Evolutionary conservation across 2,113 vertebrate species (phyloP).

Genomic region (Pterocles gutturalis): DNA sequence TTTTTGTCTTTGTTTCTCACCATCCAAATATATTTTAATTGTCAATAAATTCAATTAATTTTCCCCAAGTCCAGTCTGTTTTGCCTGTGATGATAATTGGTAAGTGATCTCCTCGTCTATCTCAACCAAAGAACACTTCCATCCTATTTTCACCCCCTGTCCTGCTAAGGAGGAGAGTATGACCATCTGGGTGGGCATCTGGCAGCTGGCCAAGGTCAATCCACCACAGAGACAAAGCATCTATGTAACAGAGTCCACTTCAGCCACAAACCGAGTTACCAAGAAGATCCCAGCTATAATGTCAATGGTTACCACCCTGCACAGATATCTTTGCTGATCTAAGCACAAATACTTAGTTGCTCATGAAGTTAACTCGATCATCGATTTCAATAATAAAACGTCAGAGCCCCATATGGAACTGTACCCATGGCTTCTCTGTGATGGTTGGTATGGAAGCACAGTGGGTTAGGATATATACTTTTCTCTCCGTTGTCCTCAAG

Average conservation of each 20-base stretch:
- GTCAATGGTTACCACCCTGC: neutral
- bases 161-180: neutral
- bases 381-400: neutral
- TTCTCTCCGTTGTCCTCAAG: neutral
- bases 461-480: rapidly evolving
- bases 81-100: neutral
- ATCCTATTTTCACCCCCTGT: neutral
- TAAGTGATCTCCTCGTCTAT: neutral
- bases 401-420: neutral
- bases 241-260: neutral
- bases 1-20: neutral
- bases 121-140: neutral
- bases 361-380: neutral
- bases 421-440: neutral
- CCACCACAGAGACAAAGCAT: neutral
- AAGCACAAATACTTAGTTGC: neutral
- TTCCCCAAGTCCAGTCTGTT: neutral
- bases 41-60: neutral
- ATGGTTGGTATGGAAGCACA: neutral
- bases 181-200: neutral
- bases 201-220: neutral
- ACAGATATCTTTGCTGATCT: neutral
- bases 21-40: neutral
- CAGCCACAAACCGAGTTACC: neutral
- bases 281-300: neutral